Percentiles rank a stretch among this genome's conserved stretches.
Evolutionary conservation across 1,140 invertebrate species (phyloP).

Genomic region (Thaumetopoea pityocampa): DNA sequence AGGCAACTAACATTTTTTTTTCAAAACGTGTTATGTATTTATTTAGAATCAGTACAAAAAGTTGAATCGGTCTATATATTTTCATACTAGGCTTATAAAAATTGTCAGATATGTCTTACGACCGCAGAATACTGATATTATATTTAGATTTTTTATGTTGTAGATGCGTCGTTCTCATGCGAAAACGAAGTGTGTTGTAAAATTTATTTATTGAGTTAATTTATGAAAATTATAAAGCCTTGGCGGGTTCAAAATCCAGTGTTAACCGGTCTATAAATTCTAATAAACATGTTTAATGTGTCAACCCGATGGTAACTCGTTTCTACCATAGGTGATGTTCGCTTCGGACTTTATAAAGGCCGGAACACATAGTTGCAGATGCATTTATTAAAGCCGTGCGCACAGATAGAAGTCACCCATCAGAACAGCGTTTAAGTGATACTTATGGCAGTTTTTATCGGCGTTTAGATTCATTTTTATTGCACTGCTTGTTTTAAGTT

Average conservation of each 20-base stretch:
- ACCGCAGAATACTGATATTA: too few species aligned
- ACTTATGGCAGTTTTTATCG: constrained; percentile 77
- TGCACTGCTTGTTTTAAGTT: constrained; percentile 76
- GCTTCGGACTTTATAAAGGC: constrained; percentile 29
- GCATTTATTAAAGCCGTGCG: constrained; percentile 47
- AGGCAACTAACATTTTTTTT: too few species aligned
- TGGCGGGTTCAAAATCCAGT: constrained; percentile 20
- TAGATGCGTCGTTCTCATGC: background rate
- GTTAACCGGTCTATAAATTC: constrained; percentile 44
- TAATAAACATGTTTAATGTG: constrained; percentile 31
- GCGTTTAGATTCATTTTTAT: constrained; percentile 78
- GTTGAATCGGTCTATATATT: too few species aligned
- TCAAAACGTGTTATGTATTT: too few species aligned
- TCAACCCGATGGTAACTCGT: constrained; percentile 22
- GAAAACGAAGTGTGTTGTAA: constrained; percentile 1
- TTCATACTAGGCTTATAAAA: too few species aligned
- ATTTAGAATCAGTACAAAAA: too few species aligned
- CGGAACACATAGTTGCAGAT: constrained; percentile 41
- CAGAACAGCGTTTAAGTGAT: constrained; percentile 74
- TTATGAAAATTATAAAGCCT: constrained; percentile 36
- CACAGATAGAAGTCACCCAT: constrained; percentile 40
- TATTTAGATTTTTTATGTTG: too few species aligned
- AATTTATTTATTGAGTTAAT: constrained; percentile 31
- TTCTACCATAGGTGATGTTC: constrained; percentile 31
- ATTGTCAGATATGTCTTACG: too few species aligned